Percentiles rank a stretch among this genome's conserved stretches.
Evolutionary conservation across 1,140 invertebrate genomes (phyloP).

Genomic region (Drosophila ambigua): DNA sequence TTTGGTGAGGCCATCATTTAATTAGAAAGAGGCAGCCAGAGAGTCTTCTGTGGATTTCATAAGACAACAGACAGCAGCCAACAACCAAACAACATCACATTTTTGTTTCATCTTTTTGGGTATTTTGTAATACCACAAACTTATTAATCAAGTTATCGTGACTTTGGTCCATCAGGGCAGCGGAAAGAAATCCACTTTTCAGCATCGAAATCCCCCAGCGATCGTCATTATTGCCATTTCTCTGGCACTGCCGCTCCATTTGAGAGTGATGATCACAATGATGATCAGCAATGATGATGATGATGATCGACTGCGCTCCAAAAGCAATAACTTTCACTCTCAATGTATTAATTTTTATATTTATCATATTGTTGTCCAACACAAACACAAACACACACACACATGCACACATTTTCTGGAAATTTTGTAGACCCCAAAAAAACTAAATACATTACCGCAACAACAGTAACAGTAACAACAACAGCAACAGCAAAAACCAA

Average conservation of each 20-base stretch:
- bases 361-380: slow-evolving; percentile 80
- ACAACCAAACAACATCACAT: not conserved
- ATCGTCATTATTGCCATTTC: slow-evolving; percentile 44
- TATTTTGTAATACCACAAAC: slow-evolving; percentile 71
- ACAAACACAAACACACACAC: slow-evolving; percentile 49
- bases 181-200: slow-evolving; percentile 67
- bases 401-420: slow-evolving; percentile 39
- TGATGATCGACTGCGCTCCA: slow-evolving; percentile 66
- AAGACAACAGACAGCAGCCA: slow-evolving; percentile 27
- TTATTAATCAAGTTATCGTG: slow-evolving; percentile 78
- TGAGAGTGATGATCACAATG: slow-evolving; percentile 41
- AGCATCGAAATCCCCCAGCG: slow-evolving; percentile 32
- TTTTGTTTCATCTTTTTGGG: slow-evolving; percentile 45
- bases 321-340: slow-evolving; percentile 83
- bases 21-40: slow-evolving; percentile 21
- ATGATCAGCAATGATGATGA: slow-evolving; percentile 23
- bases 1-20: slow-evolving; percentile 17
- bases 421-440: slow-evolving; percentile 55
- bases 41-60: slow-evolving; percentile 45
- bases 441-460: slow-evolving; percentile 31
- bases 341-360: slow-evolving; percentile 83
- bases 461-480: slow-evolving; percentile 16
- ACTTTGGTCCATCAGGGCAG: slow-evolving; percentile 45
- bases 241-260: slow-evolving; percentile 20
- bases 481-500: too few relatives aligned